Conservation (phyloP, 1,140 invertebrate species). For the Potamilus streckersoni region DNA sequence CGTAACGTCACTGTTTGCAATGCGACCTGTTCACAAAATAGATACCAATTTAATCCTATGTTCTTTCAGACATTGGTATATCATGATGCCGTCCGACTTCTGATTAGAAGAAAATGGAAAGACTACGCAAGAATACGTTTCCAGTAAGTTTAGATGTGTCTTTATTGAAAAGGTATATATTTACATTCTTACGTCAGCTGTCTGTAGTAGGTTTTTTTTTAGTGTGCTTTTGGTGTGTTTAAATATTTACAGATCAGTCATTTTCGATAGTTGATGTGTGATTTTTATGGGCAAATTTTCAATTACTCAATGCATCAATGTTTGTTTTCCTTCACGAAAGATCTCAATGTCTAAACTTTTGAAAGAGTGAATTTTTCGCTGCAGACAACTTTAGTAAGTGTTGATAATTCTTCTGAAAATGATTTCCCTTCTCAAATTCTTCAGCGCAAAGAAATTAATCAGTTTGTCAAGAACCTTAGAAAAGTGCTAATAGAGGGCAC, state of each 20-base stretch:
- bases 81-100: conserved; percentile 50
- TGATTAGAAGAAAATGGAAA: conserved; percentile 58
- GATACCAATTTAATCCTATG: background rate
- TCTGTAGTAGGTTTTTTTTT: too few species aligned
- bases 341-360: background rate
- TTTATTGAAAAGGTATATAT: too few species aligned
- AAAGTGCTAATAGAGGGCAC: too few species aligned
- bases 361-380: background rate
- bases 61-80: conserved; percentile 47
- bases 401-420: background rate
- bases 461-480: too few species aligned
- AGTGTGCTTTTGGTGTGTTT: too few species aligned
- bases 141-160: conserved; percentile 34
- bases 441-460: too few species aligned
- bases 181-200: too few species aligned
- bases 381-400: background rate
- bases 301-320: background rate
- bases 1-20: background rate
- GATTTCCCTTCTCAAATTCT: too few species aligned
- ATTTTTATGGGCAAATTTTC: too few species aligned
- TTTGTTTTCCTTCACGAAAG: background rate
- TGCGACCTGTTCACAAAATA: too few species aligned
- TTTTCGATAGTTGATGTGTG: too few species aligned
- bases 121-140: conserved; percentile 49
- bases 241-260: too few species aligned